These are phyloP conservation scores for Mastomys coucha DNA, from an alignment of 2,113 vertebrate species.

Conservation along the genomic window DNA sequence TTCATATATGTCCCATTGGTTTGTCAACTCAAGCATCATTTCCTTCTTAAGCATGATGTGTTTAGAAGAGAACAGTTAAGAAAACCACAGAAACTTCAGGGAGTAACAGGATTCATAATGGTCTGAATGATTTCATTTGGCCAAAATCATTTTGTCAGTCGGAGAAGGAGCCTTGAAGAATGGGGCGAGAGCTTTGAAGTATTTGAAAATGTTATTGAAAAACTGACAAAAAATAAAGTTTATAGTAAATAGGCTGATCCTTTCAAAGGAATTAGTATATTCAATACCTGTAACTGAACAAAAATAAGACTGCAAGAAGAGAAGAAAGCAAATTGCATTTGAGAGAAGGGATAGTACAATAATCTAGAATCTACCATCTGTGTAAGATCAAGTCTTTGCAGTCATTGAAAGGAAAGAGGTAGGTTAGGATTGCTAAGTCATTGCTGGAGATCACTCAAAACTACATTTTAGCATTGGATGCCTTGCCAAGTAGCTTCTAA, in stretches of 20 bases:
- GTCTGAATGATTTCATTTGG: background rate
- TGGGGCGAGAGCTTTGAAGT: background rate
- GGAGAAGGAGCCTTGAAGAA: background rate
- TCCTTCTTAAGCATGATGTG: background rate
- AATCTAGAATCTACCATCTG: accelerated
- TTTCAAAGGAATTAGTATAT: background rate
- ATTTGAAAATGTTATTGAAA: conserved; percentile 57
- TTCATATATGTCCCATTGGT: no score
- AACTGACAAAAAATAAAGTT: background rate
- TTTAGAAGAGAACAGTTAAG: background rate
- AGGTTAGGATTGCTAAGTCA: background rate
- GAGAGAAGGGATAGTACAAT: background rate
- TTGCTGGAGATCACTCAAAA: background rate
- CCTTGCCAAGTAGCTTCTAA: background rate
- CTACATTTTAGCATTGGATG: background rate
- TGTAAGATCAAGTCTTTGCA: background rate
- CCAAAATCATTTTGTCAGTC: no score
- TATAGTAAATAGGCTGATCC: background rate
- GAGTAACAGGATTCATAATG: background rate
- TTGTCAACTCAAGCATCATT: background rate
- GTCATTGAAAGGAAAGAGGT: background rate
- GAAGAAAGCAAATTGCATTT: background rate
- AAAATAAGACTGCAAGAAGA: background rate
- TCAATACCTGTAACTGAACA: background rate
- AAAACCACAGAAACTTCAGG: background rate